A percentile compares a stretch with the other conserved stretches of the same genome.
These are phyloP conservation scores for Sparus aurata DNA, from an alignment of 2,797 vertebrate species.

Conservation along the genomic window DNA sequence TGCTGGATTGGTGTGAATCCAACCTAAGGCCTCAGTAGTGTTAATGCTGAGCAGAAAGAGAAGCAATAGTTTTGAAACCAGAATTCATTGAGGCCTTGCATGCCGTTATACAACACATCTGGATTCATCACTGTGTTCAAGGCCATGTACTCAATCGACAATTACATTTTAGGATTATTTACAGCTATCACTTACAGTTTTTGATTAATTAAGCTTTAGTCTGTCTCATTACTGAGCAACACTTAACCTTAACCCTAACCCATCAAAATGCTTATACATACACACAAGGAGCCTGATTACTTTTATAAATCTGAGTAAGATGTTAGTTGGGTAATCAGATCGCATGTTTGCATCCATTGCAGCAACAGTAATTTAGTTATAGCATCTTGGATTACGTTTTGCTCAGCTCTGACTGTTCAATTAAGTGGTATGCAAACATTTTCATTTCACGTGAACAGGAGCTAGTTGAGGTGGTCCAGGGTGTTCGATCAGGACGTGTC, in stretches of 20 bases:
- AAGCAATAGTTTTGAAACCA: not conserved
- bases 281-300: not conserved
- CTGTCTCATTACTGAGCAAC: not conserved
- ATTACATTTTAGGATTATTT: constrained; percentile 19
- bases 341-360: not conserved
- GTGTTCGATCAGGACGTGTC: too few relatives aligned
- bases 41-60: not conserved
- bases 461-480: too few relatives aligned
- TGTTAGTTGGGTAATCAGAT: not conserved
- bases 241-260: not conserved
- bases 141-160: constrained; percentile 17
- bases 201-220: not conserved
- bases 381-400: too few relatives aligned
- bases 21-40: not conserved
- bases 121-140: not conserved
- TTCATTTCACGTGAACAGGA: too few relatives aligned
- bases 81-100: not conserved
- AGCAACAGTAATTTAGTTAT: not conserved
- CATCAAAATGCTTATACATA: not conserved
- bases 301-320: not conserved
- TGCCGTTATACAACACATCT: constrained; percentile 3
- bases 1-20: too few relatives aligned
- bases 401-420: not conserved
- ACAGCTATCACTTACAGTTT: not conserved
- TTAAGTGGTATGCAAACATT: not conserved